Evolutionary conservation across 2,797 vertebrate species (phyloP), one percentile per base, ranked within the genome.

Genomic region (Onychomys arenicola): DNA sequence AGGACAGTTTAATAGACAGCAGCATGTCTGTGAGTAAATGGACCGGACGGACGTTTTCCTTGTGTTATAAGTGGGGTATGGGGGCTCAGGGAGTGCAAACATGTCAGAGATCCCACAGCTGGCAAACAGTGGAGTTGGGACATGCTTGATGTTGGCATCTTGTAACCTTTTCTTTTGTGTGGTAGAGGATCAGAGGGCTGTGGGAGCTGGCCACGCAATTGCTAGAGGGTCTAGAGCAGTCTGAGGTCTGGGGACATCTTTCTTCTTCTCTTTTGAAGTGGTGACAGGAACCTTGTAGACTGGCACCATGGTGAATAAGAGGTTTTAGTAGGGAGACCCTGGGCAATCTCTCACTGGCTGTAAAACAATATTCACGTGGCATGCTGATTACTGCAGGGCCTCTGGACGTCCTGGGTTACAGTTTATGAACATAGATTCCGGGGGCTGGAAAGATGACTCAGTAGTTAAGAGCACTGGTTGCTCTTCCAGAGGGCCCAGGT

Each of bases 321-420:
- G 16, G 77, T 93, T 84, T 92, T 52, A 40, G 29, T 34, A 6
- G 23, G 12, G 40, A 89, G 10, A 7, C 43, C 49, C 87, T 90
- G 80, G 43, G 89, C 12, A 23, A 13, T 27, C 25, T 89, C 11
- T 87, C 32, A 43, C 29, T 86, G 40, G 55, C 19, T 89, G 11
- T 46, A 67, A 93, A 95, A 77, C 85, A 92, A 61, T 77, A 81
- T 88, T 96, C 40, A 63, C 13, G 21, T 14, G 13, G 71, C 63
- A 84, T 43, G 69, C 25, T 80, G 84, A 82, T 29, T 92, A 25
- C n/a, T 78, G 73, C 61, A 19, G 9, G 89, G 69, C 25, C 76
- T 81, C 6, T 49, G 29, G 23, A 73, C 86, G 32, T 89, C 37
- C 13, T 93, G 89, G 19, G 25, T 96, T 52, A 80, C 21, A 80